Percentiles rank a stretch among this genome's conserved stretches.
phyloP scores from a whole-genome alignment of 2,113 vertebrate species.

The Podocnemis expansa region DNA sequence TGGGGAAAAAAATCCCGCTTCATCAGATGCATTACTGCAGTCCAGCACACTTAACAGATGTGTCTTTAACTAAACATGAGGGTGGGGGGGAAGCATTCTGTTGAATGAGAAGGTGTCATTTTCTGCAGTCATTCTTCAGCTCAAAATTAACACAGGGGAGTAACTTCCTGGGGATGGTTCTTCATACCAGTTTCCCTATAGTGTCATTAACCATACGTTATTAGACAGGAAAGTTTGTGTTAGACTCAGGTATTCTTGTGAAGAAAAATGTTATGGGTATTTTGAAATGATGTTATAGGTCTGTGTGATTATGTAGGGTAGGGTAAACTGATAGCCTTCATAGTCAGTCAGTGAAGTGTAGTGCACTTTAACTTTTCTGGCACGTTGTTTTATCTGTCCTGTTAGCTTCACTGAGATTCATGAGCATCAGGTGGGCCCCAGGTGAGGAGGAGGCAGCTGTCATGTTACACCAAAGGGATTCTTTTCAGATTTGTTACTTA shows the following conservation, averaged over 20 bases:
- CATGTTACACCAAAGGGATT: not conserved
- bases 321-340: not conserved
- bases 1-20: too few relatives aligned
- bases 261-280: not conserved
- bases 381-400: rapidly evolving
- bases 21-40: too few relatives aligned
- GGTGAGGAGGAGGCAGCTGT: rapidly evolving
- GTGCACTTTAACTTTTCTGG: rapidly evolving
- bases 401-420: not conserved
- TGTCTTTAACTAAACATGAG: not conserved
- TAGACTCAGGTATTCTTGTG: rapidly evolving
- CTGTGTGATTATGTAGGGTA: not conserved
- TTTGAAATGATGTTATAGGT: not conserved
- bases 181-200: not conserved
- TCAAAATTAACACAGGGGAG: not conserved
- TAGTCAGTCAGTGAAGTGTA: not conserved
- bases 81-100: not conserved
- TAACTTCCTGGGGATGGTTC: not conserved
- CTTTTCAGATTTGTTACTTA: not conserved
- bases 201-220: not conserved
- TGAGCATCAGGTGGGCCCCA: not conserved
- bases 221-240: not conserved
- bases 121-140: not conserved
- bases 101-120: not conserved
- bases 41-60: not conserved